Conservation (phyloP, 2,888 invertebrate species). For the Dastarcus helophoroides region DNA sequence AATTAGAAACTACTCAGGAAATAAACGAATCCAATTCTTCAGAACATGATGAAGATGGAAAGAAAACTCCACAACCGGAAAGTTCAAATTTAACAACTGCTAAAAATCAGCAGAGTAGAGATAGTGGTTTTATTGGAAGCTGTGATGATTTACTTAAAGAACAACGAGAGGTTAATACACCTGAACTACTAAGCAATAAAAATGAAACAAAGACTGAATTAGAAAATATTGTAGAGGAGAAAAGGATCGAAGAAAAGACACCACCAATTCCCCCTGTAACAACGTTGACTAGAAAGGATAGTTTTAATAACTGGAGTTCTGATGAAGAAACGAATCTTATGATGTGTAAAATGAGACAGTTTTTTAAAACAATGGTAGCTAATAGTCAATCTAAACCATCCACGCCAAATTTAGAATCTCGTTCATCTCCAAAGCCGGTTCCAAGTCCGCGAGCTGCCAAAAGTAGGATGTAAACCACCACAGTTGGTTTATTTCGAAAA, state of each 20-base stretch:
- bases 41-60: slow-evolving; percentile 55
- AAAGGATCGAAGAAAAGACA: slow-evolving; percentile 36
- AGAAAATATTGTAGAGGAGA: slow-evolving; percentile 50
- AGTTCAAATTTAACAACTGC: slow-evolving; percentile 47
- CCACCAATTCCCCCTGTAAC: slow-evolving; percentile 40
- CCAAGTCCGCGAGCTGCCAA: slow-evolving; percentile 50
- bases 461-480: slow-evolving; percentile 62
- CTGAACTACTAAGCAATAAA: slow-evolving; percentile 18
- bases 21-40: slow-evolving; percentile 43
- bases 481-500: slow-evolving; percentile 83
- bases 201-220: slow-evolving; percentile 37
- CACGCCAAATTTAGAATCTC: slow-evolving; percentile 32
- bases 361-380: slow-evolving; percentile 85
- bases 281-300: slow-evolving; percentile 69
- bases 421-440: slow-evolving; percentile 36
- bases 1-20: slow-evolving; percentile 52
- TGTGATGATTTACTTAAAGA: slow-evolving; percentile 74
- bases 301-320: slow-evolving; percentile 89
- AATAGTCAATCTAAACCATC: slow-evolving; percentile 43
- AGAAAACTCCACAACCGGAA: slow-evolving; percentile 59
- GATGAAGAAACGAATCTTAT: slow-evolving; percentile 89
- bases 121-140: slow-evolving; percentile 82
- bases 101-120: slow-evolving; percentile 71
- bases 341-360: slow-evolving; percentile 91
- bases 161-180: slow-evolving; percentile 40